These are phyloP conservation scores for Xenops minutus DNA, from an alignment of 2,797 vertebrate species.

Conservation along the genomic window DNA sequence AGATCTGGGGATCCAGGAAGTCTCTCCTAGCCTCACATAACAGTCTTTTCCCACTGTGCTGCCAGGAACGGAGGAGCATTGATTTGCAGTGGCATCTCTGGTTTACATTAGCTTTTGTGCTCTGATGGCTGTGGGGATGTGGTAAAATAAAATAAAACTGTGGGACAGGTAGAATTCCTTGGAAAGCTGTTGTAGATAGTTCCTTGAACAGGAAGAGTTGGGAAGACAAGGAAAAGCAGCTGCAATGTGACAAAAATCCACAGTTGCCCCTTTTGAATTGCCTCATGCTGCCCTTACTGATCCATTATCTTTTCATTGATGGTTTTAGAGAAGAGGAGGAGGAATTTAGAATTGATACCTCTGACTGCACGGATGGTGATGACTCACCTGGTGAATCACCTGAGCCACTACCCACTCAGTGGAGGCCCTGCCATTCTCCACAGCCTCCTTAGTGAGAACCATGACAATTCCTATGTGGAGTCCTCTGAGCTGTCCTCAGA, in stretches of 20 bases:
- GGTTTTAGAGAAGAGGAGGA: conserved; percentile 84
- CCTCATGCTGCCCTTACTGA: background rate
- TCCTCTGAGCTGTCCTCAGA: conserved; percentile 91
- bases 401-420: conserved; percentile 91
- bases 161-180: background rate
- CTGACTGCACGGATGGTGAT: conserved; percentile 94
- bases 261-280: background rate
- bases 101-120: background rate
- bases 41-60: background rate
- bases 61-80: background rate
- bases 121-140: background rate
- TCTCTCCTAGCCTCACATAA: background rate
- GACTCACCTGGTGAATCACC: conserved; percentile 95
- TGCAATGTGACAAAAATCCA: background rate
- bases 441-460: conserved; percentile 94
- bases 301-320: background rate
- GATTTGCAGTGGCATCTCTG: background rate
- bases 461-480: conserved; percentile 90
- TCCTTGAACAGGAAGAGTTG: background rate
- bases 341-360: conserved; percentile 93
- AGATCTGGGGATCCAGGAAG: background rate
- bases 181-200: background rate
- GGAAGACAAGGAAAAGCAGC: background rate
- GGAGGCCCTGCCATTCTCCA: conserved; percentile 93
- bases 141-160: background rate